phyloP scores from a whole-genome alignment of 2,888 invertebrate species.

The Morinoia aosen region DNA sequence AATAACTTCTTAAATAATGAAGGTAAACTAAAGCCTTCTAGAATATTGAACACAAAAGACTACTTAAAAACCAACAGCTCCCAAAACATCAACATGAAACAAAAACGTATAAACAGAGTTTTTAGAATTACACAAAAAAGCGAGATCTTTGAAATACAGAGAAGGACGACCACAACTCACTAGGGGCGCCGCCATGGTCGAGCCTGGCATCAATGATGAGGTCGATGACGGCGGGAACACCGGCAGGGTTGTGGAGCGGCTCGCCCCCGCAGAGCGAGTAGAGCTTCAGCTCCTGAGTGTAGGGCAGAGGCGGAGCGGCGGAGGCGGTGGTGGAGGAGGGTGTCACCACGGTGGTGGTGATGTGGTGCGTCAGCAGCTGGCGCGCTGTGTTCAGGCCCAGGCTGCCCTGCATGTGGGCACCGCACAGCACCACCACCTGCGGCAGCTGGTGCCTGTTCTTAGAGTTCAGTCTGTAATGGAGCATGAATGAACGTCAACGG shows the following conservation, averaged over 20 bases:
- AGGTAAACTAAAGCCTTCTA: too few species aligned
- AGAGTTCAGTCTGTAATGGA: slow-evolving; percentile 78
- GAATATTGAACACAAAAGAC: too few species aligned
- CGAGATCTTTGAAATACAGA: too few species aligned
- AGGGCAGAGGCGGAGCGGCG: slow-evolving; percentile 68
- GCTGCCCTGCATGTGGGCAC: slow-evolving; percentile 78
- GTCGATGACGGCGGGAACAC: slow-evolving; percentile 71
- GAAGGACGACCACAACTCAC: slow-evolving; percentile 62
- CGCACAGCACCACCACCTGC: slow-evolving; percentile 82
- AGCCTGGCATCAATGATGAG: slow-evolving; percentile 76
- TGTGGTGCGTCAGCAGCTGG: slow-evolving; percentile 86
- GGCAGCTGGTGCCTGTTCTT: slow-evolving; percentile 92
- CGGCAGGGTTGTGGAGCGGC: slow-evolving; percentile 61
- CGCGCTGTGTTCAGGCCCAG: slow-evolving; percentile 81
- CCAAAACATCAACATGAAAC: too few species aligned
- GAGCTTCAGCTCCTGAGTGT: slow-evolving; percentile 78
- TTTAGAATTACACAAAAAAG: too few species aligned
- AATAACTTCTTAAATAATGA: too few species aligned
- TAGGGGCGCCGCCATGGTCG: slow-evolving; percentile 69
- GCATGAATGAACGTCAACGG: neutral
- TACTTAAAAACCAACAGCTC: too few species aligned
- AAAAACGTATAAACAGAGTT: too few species aligned
- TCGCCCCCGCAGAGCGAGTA: slow-evolving; percentile 77
- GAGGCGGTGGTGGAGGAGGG: slow-evolving; percentile 71
- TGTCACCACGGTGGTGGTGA: slow-evolving; percentile 79